Base-by-base conservation (phyloP, 2,797 vertebrate species). In the Brachymystax lenok region DNA sequence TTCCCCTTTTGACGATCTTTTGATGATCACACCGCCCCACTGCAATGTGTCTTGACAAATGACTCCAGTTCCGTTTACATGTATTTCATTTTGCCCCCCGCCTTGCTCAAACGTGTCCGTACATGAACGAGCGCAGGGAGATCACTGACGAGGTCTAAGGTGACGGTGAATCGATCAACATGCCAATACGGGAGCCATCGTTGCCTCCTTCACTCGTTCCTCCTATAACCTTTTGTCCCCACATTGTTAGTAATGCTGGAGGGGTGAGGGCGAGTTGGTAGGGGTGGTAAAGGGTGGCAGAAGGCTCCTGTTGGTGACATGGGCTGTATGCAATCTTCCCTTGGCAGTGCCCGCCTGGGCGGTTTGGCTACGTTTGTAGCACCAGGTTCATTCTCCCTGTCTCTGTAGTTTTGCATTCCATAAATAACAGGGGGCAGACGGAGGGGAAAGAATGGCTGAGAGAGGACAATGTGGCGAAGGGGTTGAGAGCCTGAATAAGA, bases 401-500 rank as follows among this genome's bases (percentile, higher is more conserved):
- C 84, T 77, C 83, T 82, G 80, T 88, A 86, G 81, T 89, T 92
- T 84, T 84, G 51, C 77, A 59, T 82, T 82, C 86, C 84, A 89
- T 89, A 93, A 94, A 94, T 92, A 93, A 93, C 88, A 78, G 84
- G 85, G 87, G 88, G 86, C 88, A 90, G 86, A 86, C 76, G 19
- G 84, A 84, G 76, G 82, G 81, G 86, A 91, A 86, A 94, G 92
- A 93, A 94, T 93, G 82, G 86, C 73, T 77, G 79, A 83, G 84
- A 83, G 89, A 91, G 88, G 89, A 94, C 91, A 90, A 91, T 89
- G 86, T 88, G 81, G 85, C 85, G 79, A 91, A 86, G 81, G 88
- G 85, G 89, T 84, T 88, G 88, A 84, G 88, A 85, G 90, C 80
- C 85, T 91, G 89, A 94, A 92, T 92, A 91, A 92, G 90, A 88